Conservation (phyloP, 2,888 invertebrate species). For the Calameuta filiformis region DNA sequence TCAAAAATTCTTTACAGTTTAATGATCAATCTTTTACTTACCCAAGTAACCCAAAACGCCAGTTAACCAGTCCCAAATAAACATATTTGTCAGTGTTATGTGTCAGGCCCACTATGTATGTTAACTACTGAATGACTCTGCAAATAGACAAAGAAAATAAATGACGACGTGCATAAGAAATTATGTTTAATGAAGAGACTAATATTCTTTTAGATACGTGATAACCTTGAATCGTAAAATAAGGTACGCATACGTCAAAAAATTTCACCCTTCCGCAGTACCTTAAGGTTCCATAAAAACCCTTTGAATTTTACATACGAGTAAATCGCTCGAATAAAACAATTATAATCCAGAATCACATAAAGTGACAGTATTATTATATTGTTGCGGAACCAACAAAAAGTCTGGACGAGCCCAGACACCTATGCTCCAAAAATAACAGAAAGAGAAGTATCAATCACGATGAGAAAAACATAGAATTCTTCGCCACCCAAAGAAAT, state of each 20-base stretch:
- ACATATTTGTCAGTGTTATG: constrained; percentile 72
- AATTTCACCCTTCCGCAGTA: not conserved
- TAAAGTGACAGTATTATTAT: not conserved
- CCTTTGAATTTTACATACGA: not conserved
- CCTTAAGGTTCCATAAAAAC: not conserved
- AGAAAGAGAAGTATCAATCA: constrained; percentile 28
- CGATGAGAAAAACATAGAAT: constrained; percentile 22
- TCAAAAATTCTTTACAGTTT: not conserved
- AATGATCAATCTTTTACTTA: constrained; percentile 67
- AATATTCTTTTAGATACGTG: constrained; percentile 9
- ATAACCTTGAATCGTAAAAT: constrained; percentile 21
- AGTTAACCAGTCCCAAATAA: constrained; percentile 96
- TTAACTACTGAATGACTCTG: constrained; percentile 59
- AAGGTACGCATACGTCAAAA: constrained; percentile 12
- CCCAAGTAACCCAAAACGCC: constrained; percentile 94
- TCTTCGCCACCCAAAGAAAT: constrained; percentile 18
- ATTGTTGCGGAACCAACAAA: not conserved
- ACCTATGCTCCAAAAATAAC: constrained; percentile 29
- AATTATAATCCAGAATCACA: not conserved
- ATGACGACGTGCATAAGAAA: constrained; percentile 17
- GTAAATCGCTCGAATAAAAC: not conserved
- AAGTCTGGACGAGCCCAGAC: not conserved
- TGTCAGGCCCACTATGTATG: constrained; percentile 28
- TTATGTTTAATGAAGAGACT: constrained; percentile 12
- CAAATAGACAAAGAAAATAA: constrained; percentile 46